phyloP scores from a whole-genome alignment of 1,140 invertebrate species.

The Epicauta chinensis region DNA sequence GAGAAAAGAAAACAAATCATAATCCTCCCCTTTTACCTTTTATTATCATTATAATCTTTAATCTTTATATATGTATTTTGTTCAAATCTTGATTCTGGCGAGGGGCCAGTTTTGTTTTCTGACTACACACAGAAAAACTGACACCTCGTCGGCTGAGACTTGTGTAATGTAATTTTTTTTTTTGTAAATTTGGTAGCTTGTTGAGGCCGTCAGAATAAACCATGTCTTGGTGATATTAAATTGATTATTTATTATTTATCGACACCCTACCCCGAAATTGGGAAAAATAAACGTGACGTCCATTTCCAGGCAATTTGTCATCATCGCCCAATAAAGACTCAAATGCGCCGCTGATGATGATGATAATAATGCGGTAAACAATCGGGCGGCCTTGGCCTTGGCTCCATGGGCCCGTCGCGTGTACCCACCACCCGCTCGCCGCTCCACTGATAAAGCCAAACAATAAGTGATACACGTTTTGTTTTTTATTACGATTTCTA shows the following conservation, averaged over 20 bases:
- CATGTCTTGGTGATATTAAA: constrained; percentile 56
- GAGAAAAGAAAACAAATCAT: not conserved
- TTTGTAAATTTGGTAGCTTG: constrained; percentile 50
- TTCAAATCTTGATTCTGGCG: constrained; percentile 6
- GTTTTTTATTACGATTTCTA: not conserved
- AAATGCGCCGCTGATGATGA: too few species aligned
- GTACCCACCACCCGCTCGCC: not conserved
- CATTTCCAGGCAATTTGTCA: constrained; percentile 12
- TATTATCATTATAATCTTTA: constrained; percentile 17
- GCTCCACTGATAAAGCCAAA: not conserved
- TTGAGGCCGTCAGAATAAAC: constrained; percentile 64
- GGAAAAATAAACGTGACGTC: constrained; percentile 1
- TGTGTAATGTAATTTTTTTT: constrained; percentile 2
- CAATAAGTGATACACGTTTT: not conserved
- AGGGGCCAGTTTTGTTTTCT: constrained; percentile 1
- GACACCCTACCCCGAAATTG: not conserved
- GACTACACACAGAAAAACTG: too few species aligned
- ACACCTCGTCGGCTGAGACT: too few species aligned
- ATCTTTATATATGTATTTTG: not conserved
- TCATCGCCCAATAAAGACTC: constrained; percentile 16
- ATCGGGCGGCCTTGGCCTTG: constrained; percentile 19
- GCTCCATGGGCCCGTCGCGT: constrained; percentile 18
- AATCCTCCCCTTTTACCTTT: not conserved
- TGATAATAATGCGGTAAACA: constrained; percentile 21
- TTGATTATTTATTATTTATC: constrained; percentile 23